A percentile compares a stretch with the other conserved stretches of the same genome.
phyloP scores from a whole-genome alignment of 2,888 invertebrate genomes.

The Pachycephus smyrnensis region DNA sequence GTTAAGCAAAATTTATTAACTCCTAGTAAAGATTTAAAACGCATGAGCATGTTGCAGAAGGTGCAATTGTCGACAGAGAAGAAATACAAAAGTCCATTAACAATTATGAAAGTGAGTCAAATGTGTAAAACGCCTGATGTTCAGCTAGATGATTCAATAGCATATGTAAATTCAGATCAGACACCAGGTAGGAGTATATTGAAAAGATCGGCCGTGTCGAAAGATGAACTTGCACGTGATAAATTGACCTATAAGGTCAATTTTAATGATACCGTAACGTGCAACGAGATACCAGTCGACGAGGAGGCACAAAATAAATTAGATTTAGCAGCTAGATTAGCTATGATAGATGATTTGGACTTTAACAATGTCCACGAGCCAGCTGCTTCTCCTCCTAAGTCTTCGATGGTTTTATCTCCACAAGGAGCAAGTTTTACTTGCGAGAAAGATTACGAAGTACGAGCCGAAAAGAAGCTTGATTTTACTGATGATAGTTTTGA shows the following conservation, averaged over 20 bases:
- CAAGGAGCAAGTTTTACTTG: neutral
- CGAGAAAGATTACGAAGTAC: constrained; percentile 4
- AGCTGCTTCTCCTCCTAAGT: neutral
- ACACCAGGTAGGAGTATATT: constrained; percentile 58
- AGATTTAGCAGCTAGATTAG: constrained; percentile 33
- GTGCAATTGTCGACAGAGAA: constrained; percentile 36
- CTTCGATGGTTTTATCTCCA: neutral
- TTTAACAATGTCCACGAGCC: neutral
- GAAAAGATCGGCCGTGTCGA: constrained; percentile 32
- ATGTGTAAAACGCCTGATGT: constrained; percentile 53
- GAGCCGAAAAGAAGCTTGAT: constrained; percentile 34
- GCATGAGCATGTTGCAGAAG: constrained; percentile 26
- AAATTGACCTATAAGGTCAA: constrained; percentile 53
- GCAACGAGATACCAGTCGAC: constrained; percentile 36
- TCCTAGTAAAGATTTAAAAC: neutral
- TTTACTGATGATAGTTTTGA: constrained; percentile 39
- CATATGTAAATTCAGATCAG: constrained; percentile 55
- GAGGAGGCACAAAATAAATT: constrained; percentile 31
- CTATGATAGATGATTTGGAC: constrained; percentile 33
- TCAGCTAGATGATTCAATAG: constrained; percentile 46
- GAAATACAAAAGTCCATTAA: constrained; percentile 38
- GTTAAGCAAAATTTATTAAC: neutral
- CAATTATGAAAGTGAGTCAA: constrained; percentile 50
- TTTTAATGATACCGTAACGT: constrained; percentile 47
- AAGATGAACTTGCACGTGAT: constrained; percentile 7